These are phyloP conservation scores for Oasisia sp. DNA, from an alignment of 2,888 invertebrate species.

Conservation along the genomic window DNA sequence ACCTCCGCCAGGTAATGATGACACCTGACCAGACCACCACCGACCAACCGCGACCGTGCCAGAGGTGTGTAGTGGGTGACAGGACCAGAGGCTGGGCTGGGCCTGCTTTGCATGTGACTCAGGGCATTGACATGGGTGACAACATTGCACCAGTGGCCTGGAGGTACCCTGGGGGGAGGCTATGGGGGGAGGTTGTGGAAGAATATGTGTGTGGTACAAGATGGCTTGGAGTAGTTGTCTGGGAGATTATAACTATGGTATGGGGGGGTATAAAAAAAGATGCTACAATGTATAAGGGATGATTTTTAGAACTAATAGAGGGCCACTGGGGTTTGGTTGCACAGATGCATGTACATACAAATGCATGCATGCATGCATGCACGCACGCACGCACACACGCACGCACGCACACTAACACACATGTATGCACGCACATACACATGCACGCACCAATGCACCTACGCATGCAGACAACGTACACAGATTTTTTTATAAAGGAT, in stretches of 20 bases:
- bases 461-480: too few species aligned
- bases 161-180: not conserved
- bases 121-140: not conserved
- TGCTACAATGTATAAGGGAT: not conserved
- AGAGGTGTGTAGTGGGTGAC: not conserved
- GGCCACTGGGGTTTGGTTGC: not conserved
- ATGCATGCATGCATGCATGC: too few species aligned
- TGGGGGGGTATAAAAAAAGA: not conserved
- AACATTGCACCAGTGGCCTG: not conserved
- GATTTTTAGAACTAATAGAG: not conserved
- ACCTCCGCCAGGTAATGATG: not conserved
- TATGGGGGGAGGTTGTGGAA: not conserved
- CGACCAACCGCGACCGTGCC: not conserved
- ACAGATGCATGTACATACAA: too few species aligned
- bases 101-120: slow-evolving; percentile 4
- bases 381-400: too few species aligned
- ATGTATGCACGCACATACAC: too few species aligned
- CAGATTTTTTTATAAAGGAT: too few species aligned
- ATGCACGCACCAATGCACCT: too few species aligned
- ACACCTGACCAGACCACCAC: not conserved
- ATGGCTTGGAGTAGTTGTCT: not conserved
- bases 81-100: not conserved
- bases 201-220: not conserved
- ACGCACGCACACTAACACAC: too few species aligned
- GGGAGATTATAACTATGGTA: not conserved